Evolutionary conservation across 1,140 invertebrate genomes (phyloP), one percentile per base, ranked within the genome.

Genomic region (Cardiocondyla obscurior): DNA sequence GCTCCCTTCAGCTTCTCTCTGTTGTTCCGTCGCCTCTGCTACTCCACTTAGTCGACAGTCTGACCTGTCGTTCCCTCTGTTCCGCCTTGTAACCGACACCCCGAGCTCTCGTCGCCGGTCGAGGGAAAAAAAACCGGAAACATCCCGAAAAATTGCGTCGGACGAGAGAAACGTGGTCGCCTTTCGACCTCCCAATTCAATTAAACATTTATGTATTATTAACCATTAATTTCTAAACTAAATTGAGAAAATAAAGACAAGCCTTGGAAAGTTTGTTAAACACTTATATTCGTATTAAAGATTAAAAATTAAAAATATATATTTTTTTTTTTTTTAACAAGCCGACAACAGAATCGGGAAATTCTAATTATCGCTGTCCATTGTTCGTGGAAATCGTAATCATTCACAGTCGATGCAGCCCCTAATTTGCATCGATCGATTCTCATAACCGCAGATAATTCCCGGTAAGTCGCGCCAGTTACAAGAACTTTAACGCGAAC

Each of bases 31-130:
- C n/a, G 82, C 42, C 73, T 84, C 86, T 87, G 86, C 76, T 88
- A 87, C 86, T 87, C 83, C 86, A 88, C 86, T 88, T 88, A 87
- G 77, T 74, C 62, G 72, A 73, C 86, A 87, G 85, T 84, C 69
- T 69, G 85, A 87, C 83, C 85, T 87, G 85, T 87, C 86, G 64
- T 65, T 65, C 64, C 74, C 60, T 87, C 79, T 86, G 85, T 86
- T 83, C 81, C 51, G 58, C 51, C 70, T 73, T 87, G 81, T 87
- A 87, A 87, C 85, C 73, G 70, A 86, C 85, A 87, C 85, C 81
- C 82, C 70, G 81, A 12, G 22, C 57, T 73, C 72, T 70, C 72
- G 64, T 81, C 65, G 33, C 42, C 42, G 64, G 55, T 51, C 36
- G 16, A 65, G 46, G 19, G 22, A 74, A 67, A 30, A 74, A 67